Conservation (phyloP, 2,113 vertebrate genomes). For the Odobenus rosmarus region DNA sequence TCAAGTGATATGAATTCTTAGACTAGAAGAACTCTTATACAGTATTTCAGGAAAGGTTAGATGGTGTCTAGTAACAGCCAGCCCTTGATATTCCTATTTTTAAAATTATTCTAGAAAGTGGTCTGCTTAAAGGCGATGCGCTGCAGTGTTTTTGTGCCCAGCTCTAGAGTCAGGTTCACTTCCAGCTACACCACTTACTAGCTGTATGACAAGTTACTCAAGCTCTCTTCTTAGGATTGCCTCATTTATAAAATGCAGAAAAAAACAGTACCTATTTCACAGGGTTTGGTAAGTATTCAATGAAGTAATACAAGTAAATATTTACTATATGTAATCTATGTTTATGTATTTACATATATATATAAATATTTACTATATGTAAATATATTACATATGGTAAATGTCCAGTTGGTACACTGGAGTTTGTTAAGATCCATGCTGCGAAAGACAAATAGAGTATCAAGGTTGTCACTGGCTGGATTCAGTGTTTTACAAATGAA, state of each 20-base stretch:
- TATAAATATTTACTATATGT: too few relatives aligned
- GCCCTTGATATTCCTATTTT: background rate
- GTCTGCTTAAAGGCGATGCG: background rate
- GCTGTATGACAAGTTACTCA: background rate
- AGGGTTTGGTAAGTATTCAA: background rate
- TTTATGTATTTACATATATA: too few relatives aligned
- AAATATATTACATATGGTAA: background rate
- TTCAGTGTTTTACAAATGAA: background rate
- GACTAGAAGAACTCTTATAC: background rate
- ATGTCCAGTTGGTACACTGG: background rate
- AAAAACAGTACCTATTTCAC: background rate
- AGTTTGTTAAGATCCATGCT: background rate
- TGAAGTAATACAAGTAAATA: background rate
- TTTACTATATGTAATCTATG: too few relatives aligned
- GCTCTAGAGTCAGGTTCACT: background rate
- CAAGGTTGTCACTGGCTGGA: background rate
- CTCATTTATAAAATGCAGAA: background rate
- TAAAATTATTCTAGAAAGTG: background rate
- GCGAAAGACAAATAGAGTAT: background rate
- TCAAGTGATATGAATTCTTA: conserved; percentile 20
- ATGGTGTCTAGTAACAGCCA: background rate
- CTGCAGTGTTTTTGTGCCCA: background rate
- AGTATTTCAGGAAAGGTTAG: background rate
- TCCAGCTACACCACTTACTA: background rate
- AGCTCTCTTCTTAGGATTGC: background rate